Conservation (phyloP, 35 echinoderm and acorn worm genomes). For the Ophiothrix spiculata region DNA sequence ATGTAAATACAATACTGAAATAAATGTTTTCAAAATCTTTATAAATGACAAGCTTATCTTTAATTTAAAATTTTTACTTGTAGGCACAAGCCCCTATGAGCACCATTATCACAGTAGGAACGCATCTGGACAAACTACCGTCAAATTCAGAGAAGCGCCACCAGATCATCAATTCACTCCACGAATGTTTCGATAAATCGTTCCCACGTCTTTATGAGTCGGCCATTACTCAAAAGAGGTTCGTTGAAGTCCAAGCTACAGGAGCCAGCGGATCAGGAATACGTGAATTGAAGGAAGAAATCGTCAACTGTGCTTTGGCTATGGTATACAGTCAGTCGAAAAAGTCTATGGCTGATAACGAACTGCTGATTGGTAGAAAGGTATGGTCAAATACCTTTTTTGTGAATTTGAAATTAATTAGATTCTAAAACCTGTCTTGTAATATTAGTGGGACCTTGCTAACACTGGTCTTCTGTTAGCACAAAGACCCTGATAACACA, state of each 20-base stretch:
- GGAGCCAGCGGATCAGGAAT: slow-evolving; percentile 19
- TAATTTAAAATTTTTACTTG: background rate
- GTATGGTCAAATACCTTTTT: background rate
- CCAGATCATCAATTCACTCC: slow-evolving; percentile 11
- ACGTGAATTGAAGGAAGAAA: slow-evolving; percentile 37
- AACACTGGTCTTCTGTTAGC: too few species aligned
- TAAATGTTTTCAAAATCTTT: background rate
- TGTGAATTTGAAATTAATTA: background rate
- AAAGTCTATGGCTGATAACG: slow-evolving; percentile 16
- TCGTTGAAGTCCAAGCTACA: slow-evolving; percentile 29
- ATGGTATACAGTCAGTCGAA: slow-evolving; percentile 12
- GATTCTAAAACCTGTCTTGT: background rate
- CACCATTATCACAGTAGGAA: slow-evolving; percentile 51
- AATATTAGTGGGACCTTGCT: too few species aligned
- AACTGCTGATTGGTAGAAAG: background rate
- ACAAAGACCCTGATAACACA: background rate
- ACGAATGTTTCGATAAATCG: slow-evolving; percentile 11
- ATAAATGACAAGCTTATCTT: too few species aligned
- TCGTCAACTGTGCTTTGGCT: slow-evolving; percentile 33
- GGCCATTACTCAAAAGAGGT: background rate
- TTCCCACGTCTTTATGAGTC: slow-evolving; percentile 25
- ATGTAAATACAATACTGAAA: background rate
- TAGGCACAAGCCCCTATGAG: slow-evolving; percentile 60
- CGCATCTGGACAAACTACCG: slow-evolving; percentile 40
- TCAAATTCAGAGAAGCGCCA: background rate